Base-by-base conservation (phyloP, 2,888 invertebrate species). In the Lasioglossum marginatum region DNA sequence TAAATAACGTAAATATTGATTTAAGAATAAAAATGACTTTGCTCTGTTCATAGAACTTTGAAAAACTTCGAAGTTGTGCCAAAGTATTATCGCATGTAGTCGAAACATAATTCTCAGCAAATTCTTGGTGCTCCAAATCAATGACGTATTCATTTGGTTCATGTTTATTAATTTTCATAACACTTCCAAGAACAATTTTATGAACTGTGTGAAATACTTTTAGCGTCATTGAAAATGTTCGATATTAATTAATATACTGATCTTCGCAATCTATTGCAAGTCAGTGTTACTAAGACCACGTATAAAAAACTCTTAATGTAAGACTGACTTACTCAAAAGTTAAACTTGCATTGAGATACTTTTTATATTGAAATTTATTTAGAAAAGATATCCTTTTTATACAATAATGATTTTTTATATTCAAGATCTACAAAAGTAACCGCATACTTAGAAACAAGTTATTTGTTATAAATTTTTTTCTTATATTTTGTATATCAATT, bases 11-110 rank as follows among this genome's bases (percentile, higher is more conserved):
- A 45, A 27, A 40, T 37, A 16, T 43, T 60, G 34, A n/a, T 63
- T 45, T 79, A 63, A 73, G 45, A 73, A 43, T 78, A 31, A 73
- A 37, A 63, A 63, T 52, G 34, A 31, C 23, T 37, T 77, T 48
- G 16, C 66, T 48, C 66, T 68, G 37, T 48, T 19, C 4, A 16
- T 57, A 70, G 48, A 52, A 12, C 19, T 80, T 70, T 80, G 74
- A 45, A 74, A 57, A 43, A 27, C 31, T 57, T 77, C 8, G 63
- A 27, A 70, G 60, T 68, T 45, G 68, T 74, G 45, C 73, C 79
- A 73, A 85, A 85, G 77, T 84, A 57, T 63, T 76, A 48, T 75
- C 68, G 57, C 60, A 40, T 73, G 31, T 60, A 72, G 19, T 79
- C 14, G 23, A 43, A 73, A 79, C 45, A 45, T 16, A 48, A 40